Conservation (phyloP, 2,797 vertebrate species). For the Limosa lapponica region DNA sequence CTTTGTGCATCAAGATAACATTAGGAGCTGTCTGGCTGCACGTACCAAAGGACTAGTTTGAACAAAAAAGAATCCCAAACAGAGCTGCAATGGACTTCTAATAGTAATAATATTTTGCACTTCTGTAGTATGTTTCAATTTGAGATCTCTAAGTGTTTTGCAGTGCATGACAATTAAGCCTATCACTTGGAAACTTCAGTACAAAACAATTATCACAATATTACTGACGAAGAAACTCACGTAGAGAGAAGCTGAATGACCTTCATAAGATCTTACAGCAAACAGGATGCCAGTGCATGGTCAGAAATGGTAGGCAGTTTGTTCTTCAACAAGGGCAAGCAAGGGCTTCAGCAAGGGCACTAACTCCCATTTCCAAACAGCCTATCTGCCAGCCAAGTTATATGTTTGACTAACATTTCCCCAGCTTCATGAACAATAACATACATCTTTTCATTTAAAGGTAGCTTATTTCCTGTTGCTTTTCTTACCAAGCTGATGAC, state of each 20-base stretch:
- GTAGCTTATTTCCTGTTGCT: neutral
- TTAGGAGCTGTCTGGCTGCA: conserved; percentile 66
- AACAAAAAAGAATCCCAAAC: conserved; percentile 24
- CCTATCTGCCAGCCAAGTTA: neutral
- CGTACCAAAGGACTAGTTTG: conserved; percentile 43
- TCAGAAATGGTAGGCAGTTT: neutral
- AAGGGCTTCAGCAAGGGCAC: neutral
- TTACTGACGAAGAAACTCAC: neutral
- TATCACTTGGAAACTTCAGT: neutral
- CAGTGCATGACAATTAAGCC: neutral
- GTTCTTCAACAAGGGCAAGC: neutral
- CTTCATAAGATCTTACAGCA: neutral
- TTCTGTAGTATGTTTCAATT: neutral
- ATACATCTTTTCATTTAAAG: neutral
- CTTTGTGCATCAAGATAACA: conserved; percentile 74
- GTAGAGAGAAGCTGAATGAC: neutral
- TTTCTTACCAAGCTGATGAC: neutral
- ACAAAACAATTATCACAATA: neutral
- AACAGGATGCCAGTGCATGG: neutral
- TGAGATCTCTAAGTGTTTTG: neutral
- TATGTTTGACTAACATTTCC: neutral
- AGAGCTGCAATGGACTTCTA: conserved; percentile 5
- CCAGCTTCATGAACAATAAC: neutral
- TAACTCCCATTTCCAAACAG: neutral
- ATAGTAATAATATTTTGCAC: neutral